These are phyloP conservation scores for Myzus persicae DNA, from an alignment of 1,140 invertebrate genomes.

Conservation along the genomic window DNA sequence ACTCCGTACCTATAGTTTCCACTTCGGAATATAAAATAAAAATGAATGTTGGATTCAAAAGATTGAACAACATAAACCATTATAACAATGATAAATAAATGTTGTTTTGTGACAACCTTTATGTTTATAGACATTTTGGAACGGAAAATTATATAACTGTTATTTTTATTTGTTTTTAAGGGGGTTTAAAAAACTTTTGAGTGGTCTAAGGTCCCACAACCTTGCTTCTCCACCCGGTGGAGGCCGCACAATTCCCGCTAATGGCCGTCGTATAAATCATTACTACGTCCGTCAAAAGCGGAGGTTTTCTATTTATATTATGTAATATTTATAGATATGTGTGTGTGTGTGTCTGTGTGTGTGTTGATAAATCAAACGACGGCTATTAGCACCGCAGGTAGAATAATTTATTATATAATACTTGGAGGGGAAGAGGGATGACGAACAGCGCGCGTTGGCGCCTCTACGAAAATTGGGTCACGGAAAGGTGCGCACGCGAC, in stretches of 20 bases:
- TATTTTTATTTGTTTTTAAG: not conserved
- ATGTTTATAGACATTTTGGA: not conserved
- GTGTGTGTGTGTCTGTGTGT: not conserved
- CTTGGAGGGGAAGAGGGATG: not conserved
- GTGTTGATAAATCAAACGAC: constrained; percentile 10
- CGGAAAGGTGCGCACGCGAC: not conserved
- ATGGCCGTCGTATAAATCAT: not conserved
- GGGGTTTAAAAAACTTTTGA: not conserved
- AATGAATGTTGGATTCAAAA: too few species aligned
- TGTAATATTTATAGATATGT: not conserved
- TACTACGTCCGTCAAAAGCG: not conserved
- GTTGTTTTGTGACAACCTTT: too few species aligned
- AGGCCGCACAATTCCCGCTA: not conserved
- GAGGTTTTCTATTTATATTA: not conserved
- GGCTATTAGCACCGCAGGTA: not conserved
- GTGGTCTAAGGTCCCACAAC: too few species aligned
- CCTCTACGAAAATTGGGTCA: not conserved
- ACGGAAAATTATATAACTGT: not conserved
- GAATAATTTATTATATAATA: not conserved
- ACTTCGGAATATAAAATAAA: too few species aligned
- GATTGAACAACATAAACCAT: too few species aligned
- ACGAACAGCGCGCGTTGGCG: not conserved
- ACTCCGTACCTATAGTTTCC: too few species aligned
- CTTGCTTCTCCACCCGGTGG: too few species aligned
- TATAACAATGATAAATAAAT: too few species aligned